These are phyloP conservation scores for Brachyalestes nurse DNA, from an alignment of 2,797 vertebrate genomes.

Conservation along the genomic window DNA sequence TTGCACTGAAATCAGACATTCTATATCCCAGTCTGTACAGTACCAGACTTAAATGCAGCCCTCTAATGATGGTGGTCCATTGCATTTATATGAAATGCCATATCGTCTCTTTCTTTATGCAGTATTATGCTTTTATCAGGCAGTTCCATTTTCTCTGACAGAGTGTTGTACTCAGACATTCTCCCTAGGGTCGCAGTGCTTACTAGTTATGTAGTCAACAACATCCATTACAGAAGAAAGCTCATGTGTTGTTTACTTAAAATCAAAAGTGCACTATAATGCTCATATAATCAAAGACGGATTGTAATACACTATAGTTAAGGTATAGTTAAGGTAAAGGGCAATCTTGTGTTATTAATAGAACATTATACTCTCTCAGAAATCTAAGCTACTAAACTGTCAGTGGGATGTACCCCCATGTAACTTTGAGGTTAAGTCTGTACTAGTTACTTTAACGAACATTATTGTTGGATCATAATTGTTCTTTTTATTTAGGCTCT, in stretches of 20 bases:
- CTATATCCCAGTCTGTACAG: conserved; percentile 47
- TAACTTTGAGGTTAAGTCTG: no score
- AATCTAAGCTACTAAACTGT: no score
- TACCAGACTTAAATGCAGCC: no score
- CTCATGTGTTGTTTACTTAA: neutral
- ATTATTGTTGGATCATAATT: no score
- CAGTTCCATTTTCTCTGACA: neutral
- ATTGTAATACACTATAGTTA: neutral
- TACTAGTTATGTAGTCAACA: neutral
- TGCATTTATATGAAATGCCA: no score
- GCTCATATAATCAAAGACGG: neutral
- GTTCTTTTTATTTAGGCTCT: no score
- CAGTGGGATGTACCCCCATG: no score
- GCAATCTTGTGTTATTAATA: no score
- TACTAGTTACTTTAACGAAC: no score
- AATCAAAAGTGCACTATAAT: neutral
- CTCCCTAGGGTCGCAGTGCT: neutral
- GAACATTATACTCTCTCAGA: no score
- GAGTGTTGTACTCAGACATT: conserved; percentile 33
- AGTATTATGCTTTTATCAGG: conserved; percentile 34
- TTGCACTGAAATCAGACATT: conserved; percentile 24
- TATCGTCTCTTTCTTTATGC: no score
- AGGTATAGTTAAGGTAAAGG: neutral
- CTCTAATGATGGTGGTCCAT: no score
- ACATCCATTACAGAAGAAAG: neutral